These are phyloP conservation scores for Lithosia quadra DNA, from an alignment of 2,888 invertebrate genomes.

Conservation along the genomic window DNA sequence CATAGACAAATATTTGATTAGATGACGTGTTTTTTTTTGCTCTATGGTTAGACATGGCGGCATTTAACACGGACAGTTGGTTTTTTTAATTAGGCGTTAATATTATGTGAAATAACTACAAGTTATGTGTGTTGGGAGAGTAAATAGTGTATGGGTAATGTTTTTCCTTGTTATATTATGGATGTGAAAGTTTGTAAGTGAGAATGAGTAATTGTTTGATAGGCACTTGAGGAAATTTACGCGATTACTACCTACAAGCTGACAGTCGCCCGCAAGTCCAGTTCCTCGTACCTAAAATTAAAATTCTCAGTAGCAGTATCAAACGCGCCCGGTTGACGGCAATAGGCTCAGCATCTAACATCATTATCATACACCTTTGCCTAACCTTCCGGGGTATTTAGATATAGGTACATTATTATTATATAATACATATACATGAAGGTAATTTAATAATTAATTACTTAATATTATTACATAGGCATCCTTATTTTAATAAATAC, in stretches of 20 bases:
- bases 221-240: not conserved
- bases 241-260: not conserved
- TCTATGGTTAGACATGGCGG: conserved; percentile 23
- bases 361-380: not conserved
- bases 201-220: not conserved
- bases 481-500: not conserved
- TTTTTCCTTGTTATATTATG: not conserved
- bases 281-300: no score
- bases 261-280: no score
- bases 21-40: conserved; percentile 43
- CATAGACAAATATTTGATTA: conserved; percentile 49
- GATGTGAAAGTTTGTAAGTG: not conserved
- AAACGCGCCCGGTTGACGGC: not conserved
- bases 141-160: not conserved
- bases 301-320: not conserved
- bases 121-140: not conserved
- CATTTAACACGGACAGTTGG: conserved; percentile 16
- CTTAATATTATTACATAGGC: not conserved
- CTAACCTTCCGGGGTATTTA: not conserved
- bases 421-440: no score
- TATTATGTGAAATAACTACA: conserved; percentile 2
- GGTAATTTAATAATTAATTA: not conserved
- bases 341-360: not conserved
- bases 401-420: no score
- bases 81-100: conserved; percentile 19